Evolutionary conservation across 2,797 vertebrate genomes (phyloP).

Genomic region (Brotula barbata): DNA sequence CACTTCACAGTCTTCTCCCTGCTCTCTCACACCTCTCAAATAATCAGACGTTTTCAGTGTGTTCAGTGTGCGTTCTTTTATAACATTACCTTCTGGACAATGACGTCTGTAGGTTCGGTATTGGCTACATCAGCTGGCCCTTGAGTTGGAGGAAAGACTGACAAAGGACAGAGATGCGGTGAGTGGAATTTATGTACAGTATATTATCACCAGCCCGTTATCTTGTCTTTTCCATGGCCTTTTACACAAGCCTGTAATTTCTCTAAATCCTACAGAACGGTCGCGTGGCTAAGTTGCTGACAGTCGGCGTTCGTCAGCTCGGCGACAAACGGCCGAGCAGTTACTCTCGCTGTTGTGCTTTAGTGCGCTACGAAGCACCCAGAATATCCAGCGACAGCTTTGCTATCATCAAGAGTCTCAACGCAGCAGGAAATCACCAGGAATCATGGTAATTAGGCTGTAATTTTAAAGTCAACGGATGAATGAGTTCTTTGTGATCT

Average conservation of each 20-base stretch:
- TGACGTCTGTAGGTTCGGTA: slow-evolving; percentile 84
- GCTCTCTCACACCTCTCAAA: no score
- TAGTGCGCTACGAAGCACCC: slow-evolving; percentile 85
- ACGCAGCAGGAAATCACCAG: slow-evolving; percentile 85
- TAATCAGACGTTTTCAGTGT: no score
- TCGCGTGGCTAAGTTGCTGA: slow-evolving; percentile 86
- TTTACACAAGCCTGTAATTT: background rate
- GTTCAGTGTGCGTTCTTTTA: no score
- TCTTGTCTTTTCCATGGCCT: no score
- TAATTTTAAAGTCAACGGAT: background rate
- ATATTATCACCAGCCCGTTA: no score
- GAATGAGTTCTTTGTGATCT: slow-evolving; percentile 13
- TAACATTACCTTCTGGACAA: no score
- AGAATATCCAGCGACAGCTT: slow-evolving; percentile 88
- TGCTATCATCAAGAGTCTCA: slow-evolving; percentile 88
- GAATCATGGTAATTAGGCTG: slow-evolving; percentile 83
- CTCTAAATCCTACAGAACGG: slow-evolving; percentile 79
- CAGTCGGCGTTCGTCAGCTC: slow-evolving; percentile 84
- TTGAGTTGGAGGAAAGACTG: slow-evolving; percentile 92
- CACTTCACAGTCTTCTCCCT: no score
- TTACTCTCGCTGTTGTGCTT: slow-evolving; percentile 88
- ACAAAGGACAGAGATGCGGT: slow-evolving; percentile 90
- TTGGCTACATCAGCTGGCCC: slow-evolving; percentile 94
- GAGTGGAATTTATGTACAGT: slow-evolving; percentile 47
- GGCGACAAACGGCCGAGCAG: slow-evolving; percentile 79